Evolutionary conservation across 1,140 invertebrate species (phyloP).

Genomic region (Pachypeltis micranthus): DNA sequence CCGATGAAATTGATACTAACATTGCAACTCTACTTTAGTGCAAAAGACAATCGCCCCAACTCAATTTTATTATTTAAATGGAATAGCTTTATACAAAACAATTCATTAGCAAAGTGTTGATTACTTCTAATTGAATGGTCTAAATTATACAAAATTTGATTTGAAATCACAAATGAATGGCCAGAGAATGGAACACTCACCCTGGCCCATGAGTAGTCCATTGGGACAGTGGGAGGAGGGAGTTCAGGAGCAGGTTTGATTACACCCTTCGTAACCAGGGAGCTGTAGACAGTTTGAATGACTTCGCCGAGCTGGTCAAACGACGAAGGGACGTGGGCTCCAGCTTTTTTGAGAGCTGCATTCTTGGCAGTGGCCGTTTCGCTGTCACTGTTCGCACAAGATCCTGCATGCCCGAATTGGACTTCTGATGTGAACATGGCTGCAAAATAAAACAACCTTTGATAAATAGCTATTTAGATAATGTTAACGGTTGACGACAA

Average conservation of each 20-base stretch:
- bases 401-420: slow-evolving; percentile 99
- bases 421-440: slow-evolving; percentile 93
- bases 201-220: slow-evolving; percentile 98
- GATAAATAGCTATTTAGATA: too few species aligned
- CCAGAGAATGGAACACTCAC: slow-evolving; percentile 43
- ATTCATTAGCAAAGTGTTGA: too few species aligned
- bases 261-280: slow-evolving; percentile 65
- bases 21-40: too few species aligned
- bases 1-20: too few species aligned
- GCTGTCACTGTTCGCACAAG: slow-evolving; percentile 87
- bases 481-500: too few species aligned
- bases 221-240: slow-evolving; percentile 95
- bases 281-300: slow-evolving; percentile 64
- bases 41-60: too few species aligned
- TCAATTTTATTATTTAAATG: too few species aligned
- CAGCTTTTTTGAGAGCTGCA: slow-evolving; percentile 62
- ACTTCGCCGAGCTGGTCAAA: slow-evolving; percentile 84
- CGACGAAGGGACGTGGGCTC: slow-evolving; percentile 79
- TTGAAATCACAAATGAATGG: too few species aligned
- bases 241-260: slow-evolving; percentile 83
- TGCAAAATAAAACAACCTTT: slow-evolving; percentile 29
- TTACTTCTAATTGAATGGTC: too few species aligned
- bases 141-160: background rate
- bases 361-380: slow-evolving; percentile 95
- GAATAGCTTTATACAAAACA: too few species aligned